Base-by-base conservation (phyloP, 2,888 invertebrate genomes). In the Tetragonula carbonaria region DNA sequence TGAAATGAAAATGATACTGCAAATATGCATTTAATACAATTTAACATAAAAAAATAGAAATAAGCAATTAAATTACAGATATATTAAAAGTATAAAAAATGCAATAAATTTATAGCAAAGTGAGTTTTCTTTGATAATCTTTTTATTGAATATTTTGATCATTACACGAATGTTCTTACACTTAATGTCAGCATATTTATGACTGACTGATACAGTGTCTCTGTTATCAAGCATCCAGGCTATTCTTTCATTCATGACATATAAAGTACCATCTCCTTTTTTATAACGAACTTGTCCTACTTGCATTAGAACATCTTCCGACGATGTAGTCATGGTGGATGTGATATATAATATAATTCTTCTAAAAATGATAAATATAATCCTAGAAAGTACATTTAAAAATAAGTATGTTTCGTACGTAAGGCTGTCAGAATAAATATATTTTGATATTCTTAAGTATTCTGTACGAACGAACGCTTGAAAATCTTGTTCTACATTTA, bases 211-310 rank as follows among this genome's bases (percentile, higher is more conserved):
- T 71, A 99, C 98, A 3, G 97, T 98, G 93, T 99, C 98, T 86
- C 97, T 96, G 94, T 98, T 98, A 94, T 98, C 98, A 86, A 98
- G 96, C 97, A 99, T 99, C 98, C 99, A 99, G 59, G 98, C 99
- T 90, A 99, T 95, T 91, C 99, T 96, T 95, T 98, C 98, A 91
- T 98, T 98, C 99, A 99, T 99, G 87, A 99, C 96, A 95, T 99
- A 98, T 80, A 99, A 95, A 0, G 98, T 98, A 18, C 99, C 99
- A 95, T 99, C 99, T 78, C 98, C 98, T 95, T 99, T 99, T 95
- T 99, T 99, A 94, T 97, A 98, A 86, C 98, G 97, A 85, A 99
- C 99, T 95, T 98, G 97, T 87, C 97, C 97, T 91, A 99, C 97
- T 95, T 99, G 98, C 89, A 99, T 96, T 90, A 99, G 95, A 79